A percentile compares a stretch with the other conserved stretches of the same genome.
Conservation (phyloP, 2,797 vertebrate genomes). For the Tangara arthus region DNA sequence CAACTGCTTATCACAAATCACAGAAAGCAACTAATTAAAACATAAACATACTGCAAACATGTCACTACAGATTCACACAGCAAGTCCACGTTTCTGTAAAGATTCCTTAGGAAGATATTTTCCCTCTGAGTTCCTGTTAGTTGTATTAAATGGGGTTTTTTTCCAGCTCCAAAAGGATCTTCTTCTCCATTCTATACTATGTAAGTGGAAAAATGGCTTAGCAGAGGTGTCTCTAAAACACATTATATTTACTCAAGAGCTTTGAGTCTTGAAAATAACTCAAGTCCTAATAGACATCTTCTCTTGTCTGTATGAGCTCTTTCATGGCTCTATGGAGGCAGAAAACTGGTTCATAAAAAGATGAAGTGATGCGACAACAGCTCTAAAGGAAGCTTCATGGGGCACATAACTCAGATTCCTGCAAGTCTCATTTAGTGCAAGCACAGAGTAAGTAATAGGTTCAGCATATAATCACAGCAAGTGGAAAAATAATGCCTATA, state of each 20-base stretch:
- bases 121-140: not conserved
- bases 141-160: not conserved
- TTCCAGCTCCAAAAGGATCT: not conserved
- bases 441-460: not conserved
- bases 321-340: not conserved
- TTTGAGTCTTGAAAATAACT: conserved; percentile 8
- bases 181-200: not conserved
- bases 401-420: not conserved
- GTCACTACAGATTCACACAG: not conserved
- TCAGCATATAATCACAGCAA: not conserved
- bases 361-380: not conserved
- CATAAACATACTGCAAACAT: not conserved
- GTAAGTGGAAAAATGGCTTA: not conserved
- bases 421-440: not conserved
- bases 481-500: not conserved
- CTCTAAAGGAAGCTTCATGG: not conserved
- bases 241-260: not conserved
- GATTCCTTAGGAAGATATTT: not conserved
- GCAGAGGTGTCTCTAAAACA: not conserved
- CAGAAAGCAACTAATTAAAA: not conserved
- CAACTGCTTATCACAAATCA: not conserved
- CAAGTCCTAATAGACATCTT: not conserved
- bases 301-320: not conserved
- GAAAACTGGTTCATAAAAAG: not conserved
- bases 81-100: not conserved